phyloP scores from a whole-genome alignment of 2,888 invertebrate species.

The Microchrysa polita region DNA sequence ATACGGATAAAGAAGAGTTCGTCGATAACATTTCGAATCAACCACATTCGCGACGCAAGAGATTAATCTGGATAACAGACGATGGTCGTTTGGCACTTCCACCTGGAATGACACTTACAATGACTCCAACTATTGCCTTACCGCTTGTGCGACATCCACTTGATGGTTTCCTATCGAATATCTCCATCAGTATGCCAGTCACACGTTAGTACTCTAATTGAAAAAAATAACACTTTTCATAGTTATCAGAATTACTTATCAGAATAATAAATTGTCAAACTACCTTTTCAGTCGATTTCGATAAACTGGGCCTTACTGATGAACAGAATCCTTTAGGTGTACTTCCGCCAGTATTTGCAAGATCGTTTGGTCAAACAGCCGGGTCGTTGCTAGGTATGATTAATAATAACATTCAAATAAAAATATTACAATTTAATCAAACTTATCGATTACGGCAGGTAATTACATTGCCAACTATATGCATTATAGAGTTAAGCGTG shows the following conservation, averaged over 20 bases:
- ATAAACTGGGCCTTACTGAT: constrained; percentile 85
- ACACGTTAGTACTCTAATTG: constrained; percentile 75
- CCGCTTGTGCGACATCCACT: constrained; percentile 87
- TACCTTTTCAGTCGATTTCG: constrained; percentile 77
- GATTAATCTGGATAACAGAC: constrained; percentile 85
- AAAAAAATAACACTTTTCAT: background rate
- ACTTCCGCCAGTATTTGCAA: constrained; percentile 77
- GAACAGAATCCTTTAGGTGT: constrained; percentile 88
- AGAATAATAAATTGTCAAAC: constrained; percentile 8
- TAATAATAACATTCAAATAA: constrained; percentile 72
- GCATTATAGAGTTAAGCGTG: constrained; percentile 68
- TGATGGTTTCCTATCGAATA: constrained; percentile 84
- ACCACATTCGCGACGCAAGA: constrained; percentile 80
- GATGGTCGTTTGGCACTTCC: constrained; percentile 85
- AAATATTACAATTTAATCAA: background rate
- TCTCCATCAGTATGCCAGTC: constrained; percentile 84
- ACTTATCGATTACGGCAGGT: constrained; percentile 57
- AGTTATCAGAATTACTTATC: constrained; percentile 7
- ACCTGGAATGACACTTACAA: constrained; percentile 81
- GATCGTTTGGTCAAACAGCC: constrained; percentile 80
- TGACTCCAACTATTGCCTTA: constrained; percentile 82
- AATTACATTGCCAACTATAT: constrained; percentile 79
- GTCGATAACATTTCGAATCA: constrained; percentile 53
- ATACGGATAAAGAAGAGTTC: constrained; percentile 54
- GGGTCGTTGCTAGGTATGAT: constrained; percentile 72